Conservation (phyloP, 2,113 vertebrate species). For the Lampris incognitus region DNA sequence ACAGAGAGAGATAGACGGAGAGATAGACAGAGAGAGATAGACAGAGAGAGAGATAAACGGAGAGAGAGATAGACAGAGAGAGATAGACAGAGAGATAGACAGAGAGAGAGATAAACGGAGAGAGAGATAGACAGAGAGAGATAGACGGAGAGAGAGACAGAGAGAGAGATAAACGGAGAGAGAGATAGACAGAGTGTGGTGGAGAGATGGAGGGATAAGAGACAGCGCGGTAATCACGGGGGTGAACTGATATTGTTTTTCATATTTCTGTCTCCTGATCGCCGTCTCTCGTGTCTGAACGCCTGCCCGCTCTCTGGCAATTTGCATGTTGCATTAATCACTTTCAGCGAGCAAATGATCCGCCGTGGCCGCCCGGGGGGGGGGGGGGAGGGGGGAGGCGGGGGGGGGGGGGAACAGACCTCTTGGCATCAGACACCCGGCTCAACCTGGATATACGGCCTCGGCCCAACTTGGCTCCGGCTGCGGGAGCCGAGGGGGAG, state of each 20-base stretch:
- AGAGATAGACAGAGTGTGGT: constrained; percentile 40
- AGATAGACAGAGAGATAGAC: no score
- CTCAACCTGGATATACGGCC: constrained; percentile 71
- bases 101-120: no score
- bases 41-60: no score
- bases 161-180: constrained; percentile 16
- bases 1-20: no score
- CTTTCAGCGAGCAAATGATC: constrained; percentile 75
- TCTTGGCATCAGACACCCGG: constrained; percentile 69
- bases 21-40: no score
- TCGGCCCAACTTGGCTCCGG: constrained; percentile 69
- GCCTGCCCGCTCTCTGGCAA: constrained; percentile 73
- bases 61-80: no score
- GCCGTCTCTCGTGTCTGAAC: constrained; percentile 76
- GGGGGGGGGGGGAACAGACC: constrained; percentile 28
- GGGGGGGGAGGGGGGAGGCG: constrained; percentile 43
- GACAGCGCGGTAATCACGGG: constrained; percentile 64
- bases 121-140: no score
- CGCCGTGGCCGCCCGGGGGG: constrained; percentile 71
- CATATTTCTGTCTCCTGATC: constrained; percentile 73
- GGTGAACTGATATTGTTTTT: constrained; percentile 72
- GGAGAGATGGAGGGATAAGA: constrained; percentile 58
- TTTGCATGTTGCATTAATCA: constrained; percentile 80
- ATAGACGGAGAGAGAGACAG: no score
- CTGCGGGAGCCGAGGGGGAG: constrained; percentile 61